phyloP scores from a whole-genome alignment of 2,888 invertebrate species.

The Sphecodes monilicornis region DNA sequence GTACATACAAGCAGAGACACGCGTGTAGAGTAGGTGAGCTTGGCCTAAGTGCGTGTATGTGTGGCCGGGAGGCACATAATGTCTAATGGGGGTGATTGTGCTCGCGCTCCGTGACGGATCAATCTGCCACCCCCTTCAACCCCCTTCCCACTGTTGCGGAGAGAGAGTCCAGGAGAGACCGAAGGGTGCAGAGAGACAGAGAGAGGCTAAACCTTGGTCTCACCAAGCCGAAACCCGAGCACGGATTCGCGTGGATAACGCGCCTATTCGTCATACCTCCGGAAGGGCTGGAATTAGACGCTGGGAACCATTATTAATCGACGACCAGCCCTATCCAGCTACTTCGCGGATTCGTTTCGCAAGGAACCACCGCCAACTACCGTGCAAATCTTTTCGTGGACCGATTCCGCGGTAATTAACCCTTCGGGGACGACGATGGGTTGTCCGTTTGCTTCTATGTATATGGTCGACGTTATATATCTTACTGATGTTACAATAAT shows the following conservation, averaged over 20 bases:
- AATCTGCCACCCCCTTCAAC: slow-evolving; percentile 82
- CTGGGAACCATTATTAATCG: slow-evolving; percentile 66
- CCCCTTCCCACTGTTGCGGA: slow-evolving; percentile 69
- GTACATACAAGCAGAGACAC: not conserved
- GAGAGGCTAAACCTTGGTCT: slow-evolving; percentile 68
- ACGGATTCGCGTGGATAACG: slow-evolving; percentile 79
- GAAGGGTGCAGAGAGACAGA: slow-evolving; percentile 20
- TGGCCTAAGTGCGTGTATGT: slow-evolving; percentile 70
- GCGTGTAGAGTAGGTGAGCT: slow-evolving; percentile 42
- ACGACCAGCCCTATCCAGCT: slow-evolving; percentile 27
- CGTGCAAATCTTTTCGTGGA: slow-evolving; percentile 44
- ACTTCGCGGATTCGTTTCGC: slow-evolving; percentile 36
- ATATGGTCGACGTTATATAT: too few relatives aligned
- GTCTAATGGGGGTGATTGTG: slow-evolving; percentile 84
- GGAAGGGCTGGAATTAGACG: slow-evolving; percentile 67
- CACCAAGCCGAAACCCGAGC: slow-evolving; percentile 76
- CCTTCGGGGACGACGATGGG: slow-evolving; percentile 57
- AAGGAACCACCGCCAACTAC: not conserved
- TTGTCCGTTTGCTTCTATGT: too few relatives aligned
- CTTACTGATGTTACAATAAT: too few relatives aligned
- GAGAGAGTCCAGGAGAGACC: slow-evolving; percentile 47
- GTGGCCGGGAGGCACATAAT: slow-evolving; percentile 82
- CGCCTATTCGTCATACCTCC: slow-evolving; percentile 80
- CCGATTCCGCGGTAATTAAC: slow-evolving; percentile 64
- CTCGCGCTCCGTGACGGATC: slow-evolving; percentile 84